These are phyloP conservation scores for Balearica regulorum DNA, from an alignment of 2,797 vertebrate genomes.

Conservation along the genomic window DNA sequence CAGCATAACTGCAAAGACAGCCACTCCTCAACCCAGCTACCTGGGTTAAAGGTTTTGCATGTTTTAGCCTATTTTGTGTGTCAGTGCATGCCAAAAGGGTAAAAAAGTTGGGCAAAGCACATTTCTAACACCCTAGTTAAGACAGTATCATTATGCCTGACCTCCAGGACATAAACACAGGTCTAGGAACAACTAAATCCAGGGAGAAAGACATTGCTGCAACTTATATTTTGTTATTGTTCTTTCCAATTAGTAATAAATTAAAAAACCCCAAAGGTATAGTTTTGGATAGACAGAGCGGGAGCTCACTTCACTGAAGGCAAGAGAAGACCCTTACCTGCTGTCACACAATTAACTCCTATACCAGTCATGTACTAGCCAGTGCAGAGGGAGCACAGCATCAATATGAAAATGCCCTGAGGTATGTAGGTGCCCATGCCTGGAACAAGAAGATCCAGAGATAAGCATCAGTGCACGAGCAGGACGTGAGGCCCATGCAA, in stretches of 20 bases:
- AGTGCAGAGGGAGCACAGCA: background rate
- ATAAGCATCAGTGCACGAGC: accelerated
- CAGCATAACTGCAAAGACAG: background rate
- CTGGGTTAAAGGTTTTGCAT: background rate
- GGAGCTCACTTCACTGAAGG: background rate
- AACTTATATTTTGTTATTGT: background rate
- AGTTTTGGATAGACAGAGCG: background rate
- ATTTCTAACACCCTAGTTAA: background rate
- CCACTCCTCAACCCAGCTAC: background rate
- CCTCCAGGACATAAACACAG: background rate
- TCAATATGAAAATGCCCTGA: background rate
- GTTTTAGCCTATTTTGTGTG: background rate
- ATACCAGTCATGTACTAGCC: background rate
- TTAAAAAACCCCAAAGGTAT: background rate
- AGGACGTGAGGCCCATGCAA: too few relatives aligned
- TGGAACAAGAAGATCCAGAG: background rate
- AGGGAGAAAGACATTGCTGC: background rate
- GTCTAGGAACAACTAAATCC: background rate
- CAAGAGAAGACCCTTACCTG: background rate
- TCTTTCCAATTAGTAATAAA: background rate
- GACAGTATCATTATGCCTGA: background rate
- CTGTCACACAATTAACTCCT: background rate
- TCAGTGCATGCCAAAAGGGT: background rate
- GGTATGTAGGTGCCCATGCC: background rate
- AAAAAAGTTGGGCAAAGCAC: background rate